Percentiles rank a stretch among this genome's conserved stretches.
Evolutionary conservation across 2,113 vertebrate genomes (phyloP).

Genomic region (Eira barbara): DNA sequence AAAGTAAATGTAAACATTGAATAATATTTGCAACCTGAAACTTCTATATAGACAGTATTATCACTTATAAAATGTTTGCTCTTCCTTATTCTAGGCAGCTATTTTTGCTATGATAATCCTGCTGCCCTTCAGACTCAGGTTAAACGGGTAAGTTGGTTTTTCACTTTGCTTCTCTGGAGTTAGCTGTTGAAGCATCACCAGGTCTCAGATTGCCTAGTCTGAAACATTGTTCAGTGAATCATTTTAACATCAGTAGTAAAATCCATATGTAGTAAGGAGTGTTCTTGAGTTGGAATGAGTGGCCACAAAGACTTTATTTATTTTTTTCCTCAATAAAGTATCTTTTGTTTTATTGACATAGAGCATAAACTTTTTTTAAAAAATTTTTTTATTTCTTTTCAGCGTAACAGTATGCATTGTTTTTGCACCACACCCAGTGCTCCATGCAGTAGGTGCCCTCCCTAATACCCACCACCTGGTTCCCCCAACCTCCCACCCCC

Average conservation of each 20-base stretch:
- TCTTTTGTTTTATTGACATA: too few relatives aligned
- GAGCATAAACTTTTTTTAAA: too few relatives aligned
- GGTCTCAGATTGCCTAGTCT: neutral
- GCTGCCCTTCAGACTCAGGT: slow-evolving; percentile 94
- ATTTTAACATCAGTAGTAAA: neutral
- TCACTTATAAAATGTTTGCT: neutral
- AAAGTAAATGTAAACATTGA: neutral
- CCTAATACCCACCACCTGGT: too few relatives aligned
- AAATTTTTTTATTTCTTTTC: too few relatives aligned
- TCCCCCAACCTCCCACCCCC: too few relatives aligned
- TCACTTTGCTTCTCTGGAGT: neutral
- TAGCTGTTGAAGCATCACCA: neutral
- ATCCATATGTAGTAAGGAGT: neutral
- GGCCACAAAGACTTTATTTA: neutral
- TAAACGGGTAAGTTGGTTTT: slow-evolving; percentile 83
- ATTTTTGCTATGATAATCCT: slow-evolving; percentile 98
- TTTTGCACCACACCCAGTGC: too few relatives aligned
- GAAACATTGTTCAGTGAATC: neutral
- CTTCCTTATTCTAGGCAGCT: slow-evolving; percentile 89
- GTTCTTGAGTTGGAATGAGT: neutral
- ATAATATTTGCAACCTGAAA: neutral
- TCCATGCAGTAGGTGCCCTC: too few relatives aligned
- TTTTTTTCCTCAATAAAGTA: too few relatives aligned
- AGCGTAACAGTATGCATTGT: too few relatives aligned
- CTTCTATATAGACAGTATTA: neutral